Evolutionary conservation across 2,797 vertebrate species (phyloP), one percentile per base, ranked within the genome.

Genomic region (Gambusia yucatana): DNA sequence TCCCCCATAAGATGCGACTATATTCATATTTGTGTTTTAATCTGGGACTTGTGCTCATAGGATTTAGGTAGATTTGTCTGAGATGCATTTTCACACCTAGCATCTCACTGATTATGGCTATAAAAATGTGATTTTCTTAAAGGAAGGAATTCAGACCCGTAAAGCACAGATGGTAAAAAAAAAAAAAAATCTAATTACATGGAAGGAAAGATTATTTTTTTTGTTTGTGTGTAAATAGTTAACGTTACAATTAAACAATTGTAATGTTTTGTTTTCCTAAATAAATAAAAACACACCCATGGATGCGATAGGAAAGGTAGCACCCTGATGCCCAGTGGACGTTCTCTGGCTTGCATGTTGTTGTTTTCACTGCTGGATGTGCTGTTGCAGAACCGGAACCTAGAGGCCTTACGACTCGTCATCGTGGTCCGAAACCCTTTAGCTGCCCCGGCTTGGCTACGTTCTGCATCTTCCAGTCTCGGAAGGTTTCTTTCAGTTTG

Each of bases 381-480:
- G 59, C 11, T 72, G 20, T 82, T 76, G 76, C 73, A 83, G 79
- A 76, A 82, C 48, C 71, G 50, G 5, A 69, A 33, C 33, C 87
- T 69, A 72, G 84, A 92, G 86, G 90, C 90, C 91, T 91, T 90
- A 89, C 69, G 76, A 84, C 79, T 44, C 72, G 72, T 87, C 77
- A 59, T 84, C 70, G 5, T 76, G 72, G 80, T 84, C 86, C 4
- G 57, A 79, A 84, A 80, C 78, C 70, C 82, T 84, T 44, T 52
- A 81, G 82, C 77, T 84, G 80, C 44, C 61, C 2, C 9, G 2
- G 70, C 78, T 76, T 44, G 46, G 79, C 30, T 67, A 63, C 28
- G 73, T 75, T 67, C 1, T 17, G 57, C 52, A 57, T 44, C 77
- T 78, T 41, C 59, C 16, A 33, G 30, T 17, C 59, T 57, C 52